A percentile compares a stretch with the other conserved stretches of the same genome.
Evolutionary conservation across 2,113 vertebrate genomes (phyloP).

Genomic region (Rattus norvegicus): DNA sequence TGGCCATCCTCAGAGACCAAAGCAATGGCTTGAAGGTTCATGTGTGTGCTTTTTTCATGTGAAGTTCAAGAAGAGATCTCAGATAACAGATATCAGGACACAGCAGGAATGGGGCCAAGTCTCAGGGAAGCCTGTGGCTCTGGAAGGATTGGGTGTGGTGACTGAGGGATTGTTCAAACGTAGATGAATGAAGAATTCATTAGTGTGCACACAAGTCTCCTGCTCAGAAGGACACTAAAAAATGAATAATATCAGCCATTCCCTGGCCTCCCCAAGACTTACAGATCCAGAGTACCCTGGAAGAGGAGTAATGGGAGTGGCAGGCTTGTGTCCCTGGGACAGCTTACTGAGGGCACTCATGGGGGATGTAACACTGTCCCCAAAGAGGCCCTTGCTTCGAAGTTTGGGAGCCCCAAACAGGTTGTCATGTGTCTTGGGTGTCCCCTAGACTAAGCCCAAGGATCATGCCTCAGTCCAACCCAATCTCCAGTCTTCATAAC

Average conservation of each 20-base stretch:
- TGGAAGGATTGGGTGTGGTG: background rate
- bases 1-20: background rate
- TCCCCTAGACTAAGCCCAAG: background rate
- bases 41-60: accelerated
- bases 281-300: background rate
- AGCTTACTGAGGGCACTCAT: background rate
- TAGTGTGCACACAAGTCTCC: background rate
- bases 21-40: accelerated
- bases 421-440: too few species aligned
- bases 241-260: background rate
- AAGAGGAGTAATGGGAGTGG: background rate
- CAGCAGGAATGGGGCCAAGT: background rate
- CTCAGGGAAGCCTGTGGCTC: background rate
- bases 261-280: accelerated
- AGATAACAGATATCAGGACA: background rate
- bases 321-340: too few species aligned
- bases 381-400: background rate
- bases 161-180: accelerated
- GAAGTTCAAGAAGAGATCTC: background rate
- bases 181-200: accelerated
- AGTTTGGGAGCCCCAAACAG: accelerated
- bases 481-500: background rate
- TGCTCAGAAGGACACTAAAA: background rate
- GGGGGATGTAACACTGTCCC: background rate
- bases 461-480: background rate